Conservation (phyloP, 2,888 invertebrate genomes). For the Perithous albicinctus region DNA sequence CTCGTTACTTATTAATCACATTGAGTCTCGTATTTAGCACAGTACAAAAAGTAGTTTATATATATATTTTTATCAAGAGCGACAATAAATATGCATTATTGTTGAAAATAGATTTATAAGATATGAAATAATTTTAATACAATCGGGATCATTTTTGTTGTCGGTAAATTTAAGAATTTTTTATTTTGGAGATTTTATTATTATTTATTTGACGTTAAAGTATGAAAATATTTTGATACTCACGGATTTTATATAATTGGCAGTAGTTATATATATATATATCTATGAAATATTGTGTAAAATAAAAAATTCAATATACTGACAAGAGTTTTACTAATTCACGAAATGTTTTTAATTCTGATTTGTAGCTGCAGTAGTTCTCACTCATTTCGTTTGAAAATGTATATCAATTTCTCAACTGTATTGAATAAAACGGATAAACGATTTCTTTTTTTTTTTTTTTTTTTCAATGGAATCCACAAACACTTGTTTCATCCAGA, state of each 20-base stretch:
- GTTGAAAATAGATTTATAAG: no score
- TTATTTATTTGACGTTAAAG: not conserved
- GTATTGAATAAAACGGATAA: no score
- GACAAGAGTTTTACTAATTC: not conserved
- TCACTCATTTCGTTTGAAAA: no score
- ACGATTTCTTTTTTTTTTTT: no score
- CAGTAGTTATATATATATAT: not conserved
- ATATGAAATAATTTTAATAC: no score
- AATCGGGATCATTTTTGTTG: no score
- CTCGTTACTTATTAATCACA: constrained; percentile 12
- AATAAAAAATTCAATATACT: not conserved
- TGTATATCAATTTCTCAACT: no score
- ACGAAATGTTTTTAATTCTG: not conserved
- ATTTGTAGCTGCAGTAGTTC: no score
- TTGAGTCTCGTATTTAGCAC: not conserved
- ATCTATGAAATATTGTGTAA: not conserved
- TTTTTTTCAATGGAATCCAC: no score
- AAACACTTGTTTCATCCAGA: no score
- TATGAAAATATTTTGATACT: not conserved
- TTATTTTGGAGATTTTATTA: not conserved
- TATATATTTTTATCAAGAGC: no score
- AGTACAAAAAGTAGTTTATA: not conserved
- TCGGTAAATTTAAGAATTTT: not conserved
- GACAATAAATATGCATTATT: not conserved
- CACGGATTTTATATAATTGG: not conserved